A percentile compares a stretch with the other conserved stretches of the same genome.
Conservation (phyloP, 2,888 invertebrate species). For the Synergus itoensis region DNA sequence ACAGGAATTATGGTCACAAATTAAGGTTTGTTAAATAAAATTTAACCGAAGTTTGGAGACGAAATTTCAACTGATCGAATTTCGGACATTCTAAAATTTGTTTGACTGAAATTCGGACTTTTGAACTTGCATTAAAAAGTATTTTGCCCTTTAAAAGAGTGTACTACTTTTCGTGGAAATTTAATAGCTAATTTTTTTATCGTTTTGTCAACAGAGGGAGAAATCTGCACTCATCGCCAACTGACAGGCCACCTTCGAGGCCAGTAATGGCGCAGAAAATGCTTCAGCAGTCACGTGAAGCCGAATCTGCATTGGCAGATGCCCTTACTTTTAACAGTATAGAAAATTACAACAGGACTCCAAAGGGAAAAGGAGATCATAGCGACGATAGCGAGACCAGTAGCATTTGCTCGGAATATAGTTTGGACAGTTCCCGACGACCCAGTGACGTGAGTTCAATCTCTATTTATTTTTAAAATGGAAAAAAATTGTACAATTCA, state of each 20-base stretch:
- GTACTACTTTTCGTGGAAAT: not conserved
- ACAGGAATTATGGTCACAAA: slow-evolving; percentile 71
- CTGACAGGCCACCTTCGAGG: slow-evolving; percentile 80
- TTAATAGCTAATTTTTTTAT: not conserved
- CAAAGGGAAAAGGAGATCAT: slow-evolving; percentile 81
- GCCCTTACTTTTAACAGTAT: slow-evolving; percentile 80
- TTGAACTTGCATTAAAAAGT: too few species aligned
- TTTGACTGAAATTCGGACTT: too few species aligned
- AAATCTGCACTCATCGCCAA: slow-evolving; percentile 75
- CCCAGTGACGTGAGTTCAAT: slow-evolving; percentile 87
- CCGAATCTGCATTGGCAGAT: slow-evolving; percentile 90
- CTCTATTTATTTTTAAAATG: not conserved
- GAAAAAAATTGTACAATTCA: not conserved
- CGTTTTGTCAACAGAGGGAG: slow-evolving; percentile 63
- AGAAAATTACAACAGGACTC: slow-evolving; percentile 71
- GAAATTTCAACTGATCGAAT: too few species aligned
- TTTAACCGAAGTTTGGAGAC: not conserved
- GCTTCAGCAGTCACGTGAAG: slow-evolving; percentile 91
- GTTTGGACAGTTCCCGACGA: slow-evolving; percentile 89
- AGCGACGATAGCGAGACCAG: slow-evolving; percentile 96
- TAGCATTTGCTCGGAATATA: slow-evolving; percentile 95
- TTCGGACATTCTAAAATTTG: too few species aligned
- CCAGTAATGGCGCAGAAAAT: slow-evolving; percentile 90
- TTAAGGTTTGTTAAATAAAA: slow-evolving; percentile 61
- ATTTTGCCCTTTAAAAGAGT: not conserved